Conservation (phyloP, 1,140 invertebrate species). For the Drosophila melanica region DNA sequence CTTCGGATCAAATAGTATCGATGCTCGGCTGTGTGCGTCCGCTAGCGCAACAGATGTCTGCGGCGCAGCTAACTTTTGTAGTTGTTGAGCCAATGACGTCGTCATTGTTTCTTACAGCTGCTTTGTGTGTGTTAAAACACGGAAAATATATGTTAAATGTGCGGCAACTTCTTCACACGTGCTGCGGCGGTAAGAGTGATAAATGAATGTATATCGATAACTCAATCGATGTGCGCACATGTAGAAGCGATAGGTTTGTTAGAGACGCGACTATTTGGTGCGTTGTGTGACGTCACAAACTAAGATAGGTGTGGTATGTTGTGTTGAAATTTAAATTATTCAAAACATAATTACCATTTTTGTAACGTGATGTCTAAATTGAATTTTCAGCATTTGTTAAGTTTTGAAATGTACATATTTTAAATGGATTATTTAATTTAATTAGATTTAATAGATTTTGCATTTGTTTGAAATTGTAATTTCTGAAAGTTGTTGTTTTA, state of each 20-base stretch:
- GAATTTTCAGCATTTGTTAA: no score
- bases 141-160: slow-evolving; percentile 9
- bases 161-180: slow-evolving; percentile 26
- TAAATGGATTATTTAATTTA: no score
- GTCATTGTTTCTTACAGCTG: slow-evolving; percentile 68
- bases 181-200: slow-evolving; percentile 12
- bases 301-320: not conserved
- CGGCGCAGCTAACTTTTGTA: slow-evolving; percentile 91
- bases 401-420: no score
- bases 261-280: not conserved
- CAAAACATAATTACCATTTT: no score
- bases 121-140: slow-evolving; percentile 4
- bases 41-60: slow-evolving; percentile 89
- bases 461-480: no score
- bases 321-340: not conserved
- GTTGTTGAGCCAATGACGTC: slow-evolving; percentile 93
- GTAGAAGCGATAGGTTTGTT: slow-evolving; percentile 2
- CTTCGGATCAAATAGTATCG: slow-evolving; percentile 94
- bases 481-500: no score
- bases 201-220: slow-evolving; percentile 17
- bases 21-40: slow-evolving; percentile 89
- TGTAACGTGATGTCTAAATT: no score
- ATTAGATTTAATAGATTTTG: no score
- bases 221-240: not conserved
- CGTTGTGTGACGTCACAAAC: slow-evolving; percentile 16